A percentile compares a stretch with the other conserved stretches of the same genome.
phyloP scores from a whole-genome alignment of 2,888 invertebrate species.

The Cheiracanthium punctorium region DNA sequence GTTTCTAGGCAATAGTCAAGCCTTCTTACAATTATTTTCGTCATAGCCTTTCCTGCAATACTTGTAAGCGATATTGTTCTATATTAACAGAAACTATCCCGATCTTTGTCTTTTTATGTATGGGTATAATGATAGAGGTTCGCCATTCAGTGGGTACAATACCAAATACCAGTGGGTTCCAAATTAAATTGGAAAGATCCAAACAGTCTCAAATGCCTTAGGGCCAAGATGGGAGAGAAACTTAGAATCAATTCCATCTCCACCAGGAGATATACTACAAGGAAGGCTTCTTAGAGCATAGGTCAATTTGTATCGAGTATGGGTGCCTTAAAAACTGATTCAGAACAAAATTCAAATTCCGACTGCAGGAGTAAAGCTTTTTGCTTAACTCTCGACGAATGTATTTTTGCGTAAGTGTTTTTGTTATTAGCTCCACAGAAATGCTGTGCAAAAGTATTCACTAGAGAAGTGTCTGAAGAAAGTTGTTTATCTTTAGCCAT shows the following conservation, averaged over 20 bases:
- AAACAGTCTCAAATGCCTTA: not conserved
- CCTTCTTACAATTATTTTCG: not conserved
- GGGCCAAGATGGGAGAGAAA: not conserved
- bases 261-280: not conserved
- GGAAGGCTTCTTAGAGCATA: not conserved
- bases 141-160: not conserved
- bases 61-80: not conserved
- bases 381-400: constrained; percentile 7
- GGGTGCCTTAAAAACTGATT: not conserved
- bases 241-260: not conserved
- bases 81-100: not conserved
- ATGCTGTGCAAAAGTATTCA: not conserved
- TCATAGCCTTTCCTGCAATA: not conserved
- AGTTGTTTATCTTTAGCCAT: constrained; percentile 7
- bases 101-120: not conserved
- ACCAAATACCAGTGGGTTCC: not conserved
- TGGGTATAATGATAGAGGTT: not conserved
- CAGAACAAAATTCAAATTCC: not conserved
- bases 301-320: not conserved
- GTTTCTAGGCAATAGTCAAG: constrained; percentile 1
- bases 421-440: not conserved
- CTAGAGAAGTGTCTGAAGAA: not conserved
- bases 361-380: constrained; percentile 16
- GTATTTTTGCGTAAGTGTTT: not conserved
- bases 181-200: not conserved